Percentiles rank a stretch among this genome's conserved stretches.
These are phyloP conservation scores for Enteromius mattozi DNA, from an alignment of 2,797 vertebrate genomes.

Conservation along the genomic window DNA sequence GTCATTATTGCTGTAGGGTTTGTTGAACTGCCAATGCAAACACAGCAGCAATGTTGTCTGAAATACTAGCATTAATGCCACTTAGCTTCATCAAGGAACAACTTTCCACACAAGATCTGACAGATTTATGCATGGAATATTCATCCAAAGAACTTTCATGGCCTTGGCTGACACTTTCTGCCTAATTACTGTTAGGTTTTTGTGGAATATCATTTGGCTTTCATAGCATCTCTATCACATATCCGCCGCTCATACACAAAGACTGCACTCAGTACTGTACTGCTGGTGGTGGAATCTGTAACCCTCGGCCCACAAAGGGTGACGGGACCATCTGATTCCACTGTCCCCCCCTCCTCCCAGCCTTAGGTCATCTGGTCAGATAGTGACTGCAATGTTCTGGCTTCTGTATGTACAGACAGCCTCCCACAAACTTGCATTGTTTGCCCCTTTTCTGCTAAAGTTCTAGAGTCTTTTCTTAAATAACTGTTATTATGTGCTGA, in stretches of 20 bases:
- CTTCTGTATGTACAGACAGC: conserved; percentile 56
- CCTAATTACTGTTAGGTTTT: conserved; percentile 11
- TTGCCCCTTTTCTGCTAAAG: conserved; percentile 41
- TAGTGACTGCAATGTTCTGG: conserved; percentile 64
- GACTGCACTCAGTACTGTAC: conserved; percentile 46
- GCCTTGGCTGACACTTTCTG: neutral
- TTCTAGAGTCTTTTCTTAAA: conserved; percentile 55
- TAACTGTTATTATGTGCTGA: conserved; percentile 61
- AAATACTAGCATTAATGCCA: neutral
- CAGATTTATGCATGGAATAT: neutral
- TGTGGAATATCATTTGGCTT: conserved; percentile 14
- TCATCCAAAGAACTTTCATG: neutral
- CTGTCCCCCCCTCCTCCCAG: conserved; percentile 44
- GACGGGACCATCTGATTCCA: conserved; percentile 59
- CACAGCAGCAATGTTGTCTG: neutral
- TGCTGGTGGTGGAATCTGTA: conserved; percentile 48
- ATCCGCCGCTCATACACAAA: conserved; percentile 19
- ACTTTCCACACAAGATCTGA: neutral
- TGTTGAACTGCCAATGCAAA: neutral
- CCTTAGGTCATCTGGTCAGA: conserved; percentile 67
- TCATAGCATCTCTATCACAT: neutral
- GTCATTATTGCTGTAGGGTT: neutral
- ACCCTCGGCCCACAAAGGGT: conserved; percentile 57
- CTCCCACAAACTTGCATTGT: conserved; percentile 62
- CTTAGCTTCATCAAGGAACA: neutral